These are phyloP conservation scores for Melanerpes formicivorus DNA, from an alignment of 2,113 vertebrate species.

Conservation along the genomic window DNA sequence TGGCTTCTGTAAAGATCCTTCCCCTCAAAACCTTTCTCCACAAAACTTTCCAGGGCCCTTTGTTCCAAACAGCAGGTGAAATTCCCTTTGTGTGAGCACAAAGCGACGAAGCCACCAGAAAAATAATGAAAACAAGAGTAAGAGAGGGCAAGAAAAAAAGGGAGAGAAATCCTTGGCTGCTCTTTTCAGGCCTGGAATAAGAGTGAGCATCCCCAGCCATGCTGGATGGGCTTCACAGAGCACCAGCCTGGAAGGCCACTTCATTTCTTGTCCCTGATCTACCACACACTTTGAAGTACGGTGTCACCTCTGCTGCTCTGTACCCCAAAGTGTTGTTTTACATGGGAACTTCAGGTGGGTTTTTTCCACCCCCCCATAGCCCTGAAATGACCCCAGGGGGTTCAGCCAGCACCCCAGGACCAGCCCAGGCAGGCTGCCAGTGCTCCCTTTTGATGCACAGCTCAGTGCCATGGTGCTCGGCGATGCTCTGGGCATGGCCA, in stretches of 20 bases:
- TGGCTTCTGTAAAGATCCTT: background rate
- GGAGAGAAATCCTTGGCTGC: background rate
- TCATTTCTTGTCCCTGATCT: background rate
- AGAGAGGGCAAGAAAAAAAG: background rate
- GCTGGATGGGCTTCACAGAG: background rate
- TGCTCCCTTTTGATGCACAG: fast-evolving
- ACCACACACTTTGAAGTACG: background rate
- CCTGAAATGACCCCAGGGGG: background rate
- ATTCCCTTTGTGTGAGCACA: slow-evolving; percentile 32
- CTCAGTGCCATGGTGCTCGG: fast-evolving
- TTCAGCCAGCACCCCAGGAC: fast-evolving
- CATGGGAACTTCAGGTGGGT: background rate
- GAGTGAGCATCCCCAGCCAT: fast-evolving
- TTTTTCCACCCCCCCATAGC: background rate
- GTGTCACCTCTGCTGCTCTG: background rate
- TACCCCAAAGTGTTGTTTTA: background rate
- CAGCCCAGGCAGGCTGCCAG: background rate
- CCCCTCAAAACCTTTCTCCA: background rate
- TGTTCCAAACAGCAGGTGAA: slow-evolving; percentile 55
- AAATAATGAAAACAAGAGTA: slow-evolving; percentile 39
- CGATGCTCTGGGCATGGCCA: background rate
- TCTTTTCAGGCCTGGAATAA: slow-evolving; percentile 37
- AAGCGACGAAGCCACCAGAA: background rate
- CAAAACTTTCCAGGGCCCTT: slow-evolving; percentile 55
- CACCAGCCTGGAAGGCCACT: background rate